Percentiles rank a stretch among this genome's conserved stretches.
Evolutionary conservation across 2,113 vertebrate genomes (phyloP).

Genomic region (Anhinga rufa): DNA sequence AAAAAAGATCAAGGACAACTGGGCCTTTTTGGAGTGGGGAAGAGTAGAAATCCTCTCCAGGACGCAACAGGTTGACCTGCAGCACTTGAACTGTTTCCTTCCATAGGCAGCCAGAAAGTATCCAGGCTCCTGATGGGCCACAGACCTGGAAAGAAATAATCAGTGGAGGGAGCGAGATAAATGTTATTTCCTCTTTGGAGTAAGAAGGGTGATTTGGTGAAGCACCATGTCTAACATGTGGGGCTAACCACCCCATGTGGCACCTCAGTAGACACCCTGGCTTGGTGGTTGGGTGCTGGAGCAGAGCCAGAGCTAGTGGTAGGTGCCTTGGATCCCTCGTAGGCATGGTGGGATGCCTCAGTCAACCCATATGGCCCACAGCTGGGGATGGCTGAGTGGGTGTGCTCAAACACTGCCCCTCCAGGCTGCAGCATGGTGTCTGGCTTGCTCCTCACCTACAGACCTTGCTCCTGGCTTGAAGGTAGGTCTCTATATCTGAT

Average conservation of each 20-base stretch:
- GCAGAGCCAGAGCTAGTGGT: not conserved
- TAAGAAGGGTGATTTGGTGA: not conserved
- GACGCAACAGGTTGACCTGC: not conserved
- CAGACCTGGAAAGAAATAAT: not conserved
- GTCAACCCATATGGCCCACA: not conserved
- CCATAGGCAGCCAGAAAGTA: not conserved
- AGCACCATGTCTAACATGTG: not conserved
- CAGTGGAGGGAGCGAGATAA: accelerated
- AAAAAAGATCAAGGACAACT: not conserved
- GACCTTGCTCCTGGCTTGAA: accelerated
- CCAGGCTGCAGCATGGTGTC: accelerated
- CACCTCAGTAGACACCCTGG: not conserved
- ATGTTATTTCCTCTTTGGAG: not conserved
- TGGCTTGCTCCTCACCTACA: accelerated
- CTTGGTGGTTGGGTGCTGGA: not conserved
- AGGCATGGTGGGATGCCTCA: not conserved
- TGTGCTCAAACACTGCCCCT: accelerated
- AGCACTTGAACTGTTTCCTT: not conserved
- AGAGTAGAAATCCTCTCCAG: not conserved
- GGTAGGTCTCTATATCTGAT: not conserved
- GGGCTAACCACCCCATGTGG: not conserved
- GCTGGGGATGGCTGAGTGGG: not conserved
- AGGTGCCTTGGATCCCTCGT: not conserved
- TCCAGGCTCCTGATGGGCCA: not conserved
- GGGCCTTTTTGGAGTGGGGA: not conserved